These are phyloP conservation scores for Chalcis sispes DNA, from an alignment of 2,888 invertebrate genomes.

Conservation along the genomic window DNA sequence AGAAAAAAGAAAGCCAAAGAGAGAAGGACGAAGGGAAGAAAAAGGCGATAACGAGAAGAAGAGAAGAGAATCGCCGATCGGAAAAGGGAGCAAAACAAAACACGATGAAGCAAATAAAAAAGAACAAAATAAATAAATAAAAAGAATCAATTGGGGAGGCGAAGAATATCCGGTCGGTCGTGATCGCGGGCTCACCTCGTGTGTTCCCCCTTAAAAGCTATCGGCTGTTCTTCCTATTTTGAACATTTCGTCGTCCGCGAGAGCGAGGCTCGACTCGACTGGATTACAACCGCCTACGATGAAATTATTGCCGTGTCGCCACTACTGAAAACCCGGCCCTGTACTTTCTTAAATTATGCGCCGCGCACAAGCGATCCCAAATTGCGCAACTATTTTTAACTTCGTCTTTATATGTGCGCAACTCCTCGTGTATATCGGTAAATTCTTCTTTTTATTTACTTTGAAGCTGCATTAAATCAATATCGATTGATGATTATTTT, in stretches of 20 bases:
- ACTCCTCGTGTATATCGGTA: too few species aligned
- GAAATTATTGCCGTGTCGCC: constrained; percentile 68
- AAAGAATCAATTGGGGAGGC: constrained; percentile 49
- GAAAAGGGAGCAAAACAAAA: constrained; percentile 33
- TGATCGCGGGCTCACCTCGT: constrained; percentile 46
- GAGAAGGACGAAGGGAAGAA: constrained; percentile 27
- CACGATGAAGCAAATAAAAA: constrained; percentile 13
- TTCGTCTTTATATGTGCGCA: too few species aligned
- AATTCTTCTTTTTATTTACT: too few species aligned
- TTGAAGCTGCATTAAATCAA: too few species aligned
- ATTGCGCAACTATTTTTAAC: too few species aligned
- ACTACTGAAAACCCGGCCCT: too few species aligned
- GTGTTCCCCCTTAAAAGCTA: constrained; percentile 71
- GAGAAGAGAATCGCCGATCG: constrained; percentile 33
- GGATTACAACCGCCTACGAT: constrained; percentile 66
- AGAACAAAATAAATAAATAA: not conserved
- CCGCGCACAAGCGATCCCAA: too few species aligned
- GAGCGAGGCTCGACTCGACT: constrained; percentile 59
- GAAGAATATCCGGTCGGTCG: constrained; percentile 48
- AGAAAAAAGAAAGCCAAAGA: constrained; percentile 52
- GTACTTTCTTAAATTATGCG: too few species aligned
- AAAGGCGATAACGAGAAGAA: constrained; percentile 50
- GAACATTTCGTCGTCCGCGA: constrained; percentile 69
- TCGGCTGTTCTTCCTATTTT: constrained; percentile 71
- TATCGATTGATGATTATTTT: too few species aligned